A percentile compares a stretch with the other conserved stretches of the same genome.
phyloP scores from a whole-genome alignment of 1,140 invertebrate species.

The Patella vulgata region DNA sequence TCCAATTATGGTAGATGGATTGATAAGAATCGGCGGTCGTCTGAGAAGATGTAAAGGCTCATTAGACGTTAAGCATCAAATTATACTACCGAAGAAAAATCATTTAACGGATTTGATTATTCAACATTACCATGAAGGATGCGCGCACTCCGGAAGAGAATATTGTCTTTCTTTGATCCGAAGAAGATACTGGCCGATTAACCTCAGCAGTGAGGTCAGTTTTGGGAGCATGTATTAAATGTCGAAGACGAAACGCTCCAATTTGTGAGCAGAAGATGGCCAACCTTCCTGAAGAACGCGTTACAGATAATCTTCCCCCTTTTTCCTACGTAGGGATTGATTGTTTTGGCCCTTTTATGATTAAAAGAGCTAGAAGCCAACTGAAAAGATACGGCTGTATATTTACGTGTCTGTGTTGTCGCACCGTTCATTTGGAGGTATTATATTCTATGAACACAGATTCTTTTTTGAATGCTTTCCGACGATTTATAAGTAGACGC shows the following conservation, averaged over 20 bases:
- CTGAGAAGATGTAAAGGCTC: too few relatives aligned
- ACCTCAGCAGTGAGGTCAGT: background rate
- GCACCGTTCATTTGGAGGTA: slow-evolving; percentile 43
- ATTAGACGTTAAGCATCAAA: too few relatives aligned
- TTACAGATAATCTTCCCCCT: too few relatives aligned
- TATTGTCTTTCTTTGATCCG: too few relatives aligned
- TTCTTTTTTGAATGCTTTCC: slow-evolving; percentile 30
- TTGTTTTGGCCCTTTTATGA: slow-evolving; percentile 47
- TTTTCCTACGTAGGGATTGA: too few relatives aligned
- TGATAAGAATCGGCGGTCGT: slow-evolving; percentile 8
- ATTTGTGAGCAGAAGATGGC: slow-evolving; percentile 15
- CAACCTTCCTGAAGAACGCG: slow-evolving; percentile 39
- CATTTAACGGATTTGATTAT: too few relatives aligned
- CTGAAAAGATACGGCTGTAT: slow-evolving; percentile 43
- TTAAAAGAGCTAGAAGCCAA: slow-evolving; percentile 18
- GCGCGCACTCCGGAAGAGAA: too few relatives aligned
- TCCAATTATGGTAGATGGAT: background rate
- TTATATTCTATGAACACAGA: slow-evolving; percentile 22
- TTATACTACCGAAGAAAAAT: too few relatives aligned
- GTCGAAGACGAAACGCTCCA: slow-evolving; percentile 28
- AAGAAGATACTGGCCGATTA: too few relatives aligned
- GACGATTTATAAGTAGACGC: slow-evolving; percentile 28
- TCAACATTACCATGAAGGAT: too few relatives aligned
- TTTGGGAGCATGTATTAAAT: too few relatives aligned
- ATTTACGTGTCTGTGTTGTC: slow-evolving; percentile 36